Evolutionary conservation across 2,888 invertebrate genomes (phyloP).

Genomic region (Pemphredon lugubris): DNA sequence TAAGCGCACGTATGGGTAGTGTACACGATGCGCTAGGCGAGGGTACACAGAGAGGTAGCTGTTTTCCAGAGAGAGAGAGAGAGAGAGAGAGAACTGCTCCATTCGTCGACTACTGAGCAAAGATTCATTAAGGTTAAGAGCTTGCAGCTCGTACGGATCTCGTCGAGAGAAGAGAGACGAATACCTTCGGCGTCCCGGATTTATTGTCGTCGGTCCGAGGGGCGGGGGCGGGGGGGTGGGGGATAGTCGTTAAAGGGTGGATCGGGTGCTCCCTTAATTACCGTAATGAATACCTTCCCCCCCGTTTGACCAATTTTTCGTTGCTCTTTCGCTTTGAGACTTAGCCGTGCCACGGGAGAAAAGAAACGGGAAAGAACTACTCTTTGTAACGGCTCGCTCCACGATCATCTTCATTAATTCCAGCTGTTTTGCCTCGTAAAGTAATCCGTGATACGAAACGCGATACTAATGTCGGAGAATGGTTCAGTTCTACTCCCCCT

Average conservation of each 20-base stretch:
- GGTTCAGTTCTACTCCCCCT: too few species aligned
- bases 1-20: too few species aligned
- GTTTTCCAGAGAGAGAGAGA: too few species aligned
- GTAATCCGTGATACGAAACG: too few species aligned
- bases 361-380: not conserved
- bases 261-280: slow-evolving; percentile 31
- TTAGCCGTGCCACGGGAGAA: not conserved
- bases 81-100: slow-evolving; percentile 53
- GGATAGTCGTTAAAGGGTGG: slow-evolving; percentile 11
- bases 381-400: too few species aligned
- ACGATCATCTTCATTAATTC: too few species aligned
- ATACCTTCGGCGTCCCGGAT: slow-evolving; percentile 46
- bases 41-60: slow-evolving; percentile 12
- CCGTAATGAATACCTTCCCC: slow-evolving; percentile 3
- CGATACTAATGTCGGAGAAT: too few species aligned
- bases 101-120: slow-evolving; percentile 61
- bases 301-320: not conserved
- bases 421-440: too few species aligned
- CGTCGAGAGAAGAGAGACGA: slow-evolving; percentile 29
- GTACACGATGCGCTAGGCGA: not conserved
- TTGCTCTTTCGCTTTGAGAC: not conserved
- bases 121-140: slow-evolving; percentile 72
- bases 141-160: slow-evolving; percentile 42
- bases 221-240: too few species aligned
- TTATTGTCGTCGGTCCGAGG: slow-evolving; percentile 43